Conservation (phyloP, 2,797 vertebrate species). For the Aeoliscus strigatus region DNA sequence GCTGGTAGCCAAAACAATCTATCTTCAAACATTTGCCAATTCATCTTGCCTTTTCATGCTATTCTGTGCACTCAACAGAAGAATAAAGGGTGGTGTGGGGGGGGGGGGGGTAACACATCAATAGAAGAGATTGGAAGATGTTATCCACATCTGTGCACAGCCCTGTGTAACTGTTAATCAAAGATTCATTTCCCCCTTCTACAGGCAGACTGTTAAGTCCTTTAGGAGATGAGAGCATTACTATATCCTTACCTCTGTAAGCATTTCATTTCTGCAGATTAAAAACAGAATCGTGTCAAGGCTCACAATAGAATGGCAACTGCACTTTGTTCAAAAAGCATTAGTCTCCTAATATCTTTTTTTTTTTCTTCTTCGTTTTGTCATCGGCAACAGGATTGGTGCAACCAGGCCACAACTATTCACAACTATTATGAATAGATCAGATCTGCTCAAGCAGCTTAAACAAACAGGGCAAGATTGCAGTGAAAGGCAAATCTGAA, state of each 20-base stretch:
- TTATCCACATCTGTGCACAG: slow-evolving; percentile 52
- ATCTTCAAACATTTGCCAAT: slow-evolving; percentile 45
- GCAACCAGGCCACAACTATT: slow-evolving; percentile 61
- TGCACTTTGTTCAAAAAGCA: slow-evolving; percentile 71
- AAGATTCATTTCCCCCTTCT: slow-evolving; percentile 58
- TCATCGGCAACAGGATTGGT: slow-evolving; percentile 51
- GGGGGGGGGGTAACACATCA: slow-evolving; percentile 27
- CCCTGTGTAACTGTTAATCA: slow-evolving; percentile 64
- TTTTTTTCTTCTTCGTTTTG: slow-evolving; percentile 32
- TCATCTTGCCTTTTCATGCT: slow-evolving; percentile 42
- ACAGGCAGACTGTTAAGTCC: slow-evolving; percentile 65
- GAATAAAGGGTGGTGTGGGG: slow-evolving; percentile 1
- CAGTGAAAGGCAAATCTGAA: slow-evolving; percentile 30
- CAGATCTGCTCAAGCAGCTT: slow-evolving; percentile 68
- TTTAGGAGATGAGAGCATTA: slow-evolving; percentile 72
- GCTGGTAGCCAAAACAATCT: slow-evolving; percentile 55
- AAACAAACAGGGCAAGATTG: slow-evolving; percentile 54
- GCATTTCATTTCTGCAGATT: slow-evolving; percentile 72
- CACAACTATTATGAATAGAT: slow-evolving; percentile 58
- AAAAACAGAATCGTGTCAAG: slow-evolving; percentile 65
- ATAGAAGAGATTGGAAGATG: slow-evolving; percentile 52
- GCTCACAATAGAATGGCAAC: slow-evolving; percentile 59
- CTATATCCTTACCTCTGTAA: slow-evolving; percentile 66
- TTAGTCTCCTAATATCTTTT: slow-evolving; percentile 71
- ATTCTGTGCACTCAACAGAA: slow-evolving; percentile 31